Evolutionary conservation across 2,888 invertebrate genomes (phyloP), one percentile per base, ranked within the genome.

Genomic region (Ethmia dodecea): DNA sequence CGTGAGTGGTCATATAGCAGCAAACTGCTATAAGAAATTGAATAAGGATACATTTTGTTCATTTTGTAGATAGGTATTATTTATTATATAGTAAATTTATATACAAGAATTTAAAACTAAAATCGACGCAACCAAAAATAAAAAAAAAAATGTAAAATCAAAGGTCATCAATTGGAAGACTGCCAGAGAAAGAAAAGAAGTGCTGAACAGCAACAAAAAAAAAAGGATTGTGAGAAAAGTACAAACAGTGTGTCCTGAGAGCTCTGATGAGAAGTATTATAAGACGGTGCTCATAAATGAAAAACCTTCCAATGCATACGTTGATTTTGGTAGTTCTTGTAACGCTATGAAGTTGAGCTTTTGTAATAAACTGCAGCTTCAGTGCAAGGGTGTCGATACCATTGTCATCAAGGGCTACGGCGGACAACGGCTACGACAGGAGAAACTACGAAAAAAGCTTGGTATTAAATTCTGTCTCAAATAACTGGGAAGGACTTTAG

Each of bases 241-340:
- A 1, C 33, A 34, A 13, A 34, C 34, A 3, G 29, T 30, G 10
- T 24, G 29, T 11, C 16, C 16, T 28, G 31, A 28, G 9, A 4
- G 13, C 6, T 33, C 37, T 18, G 37, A 33, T 20, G 13, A 22
- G 12, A 40, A 43, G 9, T 43, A 43, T 28, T 40, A 24, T 14
- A 43, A 43, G 20, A 29, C 20, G 15, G 43, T 38, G 2, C 8
- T 29, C 6, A 27, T 43, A 1, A 38, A 40, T 29, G 31, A 25
- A 3, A 6, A 3, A 11, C 13, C 28, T 13, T 28, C 40, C 1
- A 30, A 30, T 11, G 43, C 40, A 5, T 43, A 26, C 20, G 26
- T 43, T n/a, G 40, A 43, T 20, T 43, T 43, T 33, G 43, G 43
- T 5, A 43, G 43, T 16, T 33, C 35, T 3, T 37, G 31, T n/a